These are phyloP conservation scores for Mellivora capensis DNA, from an alignment of 2,113 vertebrate genomes.

Conservation along the genomic window DNA sequence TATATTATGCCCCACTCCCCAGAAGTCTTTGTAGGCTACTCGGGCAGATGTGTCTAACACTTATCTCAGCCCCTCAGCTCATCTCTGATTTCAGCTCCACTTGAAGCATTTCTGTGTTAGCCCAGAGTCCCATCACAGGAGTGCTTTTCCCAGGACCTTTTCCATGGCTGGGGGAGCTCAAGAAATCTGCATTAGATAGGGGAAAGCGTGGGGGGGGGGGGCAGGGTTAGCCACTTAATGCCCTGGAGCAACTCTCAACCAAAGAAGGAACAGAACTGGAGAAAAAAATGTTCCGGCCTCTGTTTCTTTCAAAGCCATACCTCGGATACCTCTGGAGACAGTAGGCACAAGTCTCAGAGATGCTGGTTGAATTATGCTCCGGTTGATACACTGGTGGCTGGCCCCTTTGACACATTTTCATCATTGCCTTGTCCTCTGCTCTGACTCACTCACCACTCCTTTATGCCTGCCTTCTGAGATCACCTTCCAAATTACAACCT, in stretches of 20 bases:
- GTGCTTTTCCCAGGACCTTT: not conserved
- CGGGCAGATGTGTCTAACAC: not conserved
- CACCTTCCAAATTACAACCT: not conserved
- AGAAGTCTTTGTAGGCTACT: not conserved
- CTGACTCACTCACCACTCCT: not conserved
- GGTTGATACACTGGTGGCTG: not conserved
- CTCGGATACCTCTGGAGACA: not conserved
- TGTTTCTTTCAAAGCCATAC: not conserved
- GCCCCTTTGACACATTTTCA: not conserved
- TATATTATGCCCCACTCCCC: not conserved
- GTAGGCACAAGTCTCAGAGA: not conserved
- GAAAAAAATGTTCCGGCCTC: not conserved
- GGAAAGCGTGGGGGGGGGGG: fast-evolving
- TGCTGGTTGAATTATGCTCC: not conserved
- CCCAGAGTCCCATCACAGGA: not conserved
- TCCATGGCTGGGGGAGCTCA: not conserved
- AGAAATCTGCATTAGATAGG: not conserved
- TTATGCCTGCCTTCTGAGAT: not conserved
- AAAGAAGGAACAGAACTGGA: not conserved
- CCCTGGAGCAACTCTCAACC: not conserved
- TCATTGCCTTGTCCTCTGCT: not conserved
- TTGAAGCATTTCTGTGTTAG: not conserved
- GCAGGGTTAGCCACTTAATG: not conserved
- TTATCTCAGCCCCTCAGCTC: not conserved
- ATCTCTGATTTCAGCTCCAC: not conserved